A percentile compares a stretch with the other conserved stretches of the same genome.
Evolutionary conservation across 1,140 invertebrate species (phyloP).

Genomic region (Maconellicoccus hirsutus): DNA sequence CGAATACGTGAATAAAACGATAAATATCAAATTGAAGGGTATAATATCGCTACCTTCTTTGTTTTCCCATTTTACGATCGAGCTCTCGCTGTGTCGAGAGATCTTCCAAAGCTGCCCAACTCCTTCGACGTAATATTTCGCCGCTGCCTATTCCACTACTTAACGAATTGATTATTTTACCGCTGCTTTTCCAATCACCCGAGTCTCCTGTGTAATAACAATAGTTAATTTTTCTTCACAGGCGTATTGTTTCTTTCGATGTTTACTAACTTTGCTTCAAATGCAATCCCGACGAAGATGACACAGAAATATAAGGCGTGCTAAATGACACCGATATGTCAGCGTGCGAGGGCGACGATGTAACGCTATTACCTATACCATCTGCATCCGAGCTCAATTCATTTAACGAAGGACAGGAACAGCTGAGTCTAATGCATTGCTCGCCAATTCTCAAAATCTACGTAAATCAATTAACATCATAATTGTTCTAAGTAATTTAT

Average conservation of each 20-base stretch:
- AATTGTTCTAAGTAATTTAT: neutral
- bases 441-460: conserved; percentile 26
- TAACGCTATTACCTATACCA: conserved; percentile 35
- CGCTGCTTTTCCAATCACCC: conserved; percentile 28
- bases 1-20: neutral
- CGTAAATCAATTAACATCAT: neutral
- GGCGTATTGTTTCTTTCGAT: too few species aligned
- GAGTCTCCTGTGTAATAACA: conserved; percentile 29
- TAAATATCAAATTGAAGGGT: neutral
- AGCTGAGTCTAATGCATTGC: conserved; percentile 45
- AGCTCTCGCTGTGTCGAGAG: conserved; percentile 36
- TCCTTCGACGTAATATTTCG: conserved; percentile 52
- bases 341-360: conserved; percentile 40
- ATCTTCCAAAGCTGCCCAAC: conserved; percentile 67
- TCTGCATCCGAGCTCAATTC: conserved; percentile 41
- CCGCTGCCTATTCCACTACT: conserved; percentile 30
- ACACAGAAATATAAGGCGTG: conserved; percentile 30
- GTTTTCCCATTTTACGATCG: conserved; percentile 39
- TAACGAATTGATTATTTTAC: conserved; percentile 11
- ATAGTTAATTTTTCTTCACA: too few species aligned
- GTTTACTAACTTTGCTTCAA: conserved; percentile 26
- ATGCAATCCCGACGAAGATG: conserved; percentile 2
- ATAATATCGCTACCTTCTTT: conserved; percentile 39
- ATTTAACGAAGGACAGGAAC: conserved; percentile 58
- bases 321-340: conserved; percentile 29